A percentile compares a stretch with the other conserved stretches of the same genome.
Evolutionary conservation across 2,113 vertebrate genomes (phyloP).

Genomic region (Rhinogobius similis): DNA sequence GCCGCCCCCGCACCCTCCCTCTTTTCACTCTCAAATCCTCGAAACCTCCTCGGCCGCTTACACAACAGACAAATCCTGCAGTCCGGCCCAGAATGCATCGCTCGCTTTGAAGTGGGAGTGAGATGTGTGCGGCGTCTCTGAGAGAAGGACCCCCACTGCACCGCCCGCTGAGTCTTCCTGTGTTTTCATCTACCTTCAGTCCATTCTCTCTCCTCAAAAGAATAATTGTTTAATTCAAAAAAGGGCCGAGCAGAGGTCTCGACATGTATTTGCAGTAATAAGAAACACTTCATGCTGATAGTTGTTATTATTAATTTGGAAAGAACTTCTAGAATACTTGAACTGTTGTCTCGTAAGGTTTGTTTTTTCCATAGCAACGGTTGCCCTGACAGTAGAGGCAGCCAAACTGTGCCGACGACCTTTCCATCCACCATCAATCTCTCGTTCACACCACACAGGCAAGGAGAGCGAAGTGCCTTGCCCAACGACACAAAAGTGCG

Average conservation of each 20-base stretch:
- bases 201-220: constrained; percentile 4
- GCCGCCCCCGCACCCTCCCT: constrained; percentile 16
- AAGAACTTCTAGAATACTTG: not conserved
- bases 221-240: constrained; percentile 8
- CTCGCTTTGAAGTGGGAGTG: constrained; percentile 43
- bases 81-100: constrained; percentile 45
- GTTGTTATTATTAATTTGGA: too few species aligned
- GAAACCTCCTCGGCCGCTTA: constrained; percentile 53
- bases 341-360: not conserved
- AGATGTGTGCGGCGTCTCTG: constrained; percentile 16
- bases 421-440: not conserved
- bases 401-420: too few species aligned
- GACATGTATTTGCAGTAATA: constrained; percentile 12
- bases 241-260: constrained; percentile 13
- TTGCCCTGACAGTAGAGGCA: not conserved
- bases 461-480: not conserved
- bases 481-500: not conserved
- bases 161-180: constrained; percentile 5
- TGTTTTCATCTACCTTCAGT: not conserved
- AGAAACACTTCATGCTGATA: not conserved
- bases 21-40: constrained; percentile 38
- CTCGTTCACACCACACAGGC: not conserved
- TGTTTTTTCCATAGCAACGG: not conserved
- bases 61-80: constrained; percentile 58
- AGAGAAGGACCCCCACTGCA: constrained; percentile 24